phyloP scores from a whole-genome alignment of 2,888 invertebrate species.

The Eucera pruinosa region DNA sequence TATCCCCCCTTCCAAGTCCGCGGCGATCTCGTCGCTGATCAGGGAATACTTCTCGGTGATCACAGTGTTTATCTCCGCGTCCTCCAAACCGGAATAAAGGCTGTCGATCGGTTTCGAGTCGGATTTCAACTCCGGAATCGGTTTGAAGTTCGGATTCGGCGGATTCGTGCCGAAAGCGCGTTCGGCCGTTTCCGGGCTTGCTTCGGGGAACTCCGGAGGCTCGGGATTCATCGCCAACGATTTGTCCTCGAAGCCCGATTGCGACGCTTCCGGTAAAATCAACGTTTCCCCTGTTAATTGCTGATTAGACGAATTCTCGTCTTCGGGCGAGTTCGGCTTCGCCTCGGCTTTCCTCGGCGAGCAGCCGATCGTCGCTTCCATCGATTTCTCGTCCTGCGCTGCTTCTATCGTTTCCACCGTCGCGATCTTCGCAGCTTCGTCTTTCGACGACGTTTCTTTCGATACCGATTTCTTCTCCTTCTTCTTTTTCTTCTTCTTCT shows the following conservation, averaged over 20 bases:
- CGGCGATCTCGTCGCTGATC: constrained; percentile 69
- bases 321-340: too few species aligned
- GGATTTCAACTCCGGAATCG: constrained; percentile 78
- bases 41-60: constrained; percentile 77
- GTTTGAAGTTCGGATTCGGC: constrained; percentile 82
- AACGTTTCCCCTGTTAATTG: too few species aligned
- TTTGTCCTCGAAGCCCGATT: constrained; percentile 81
- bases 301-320: too few species aligned
- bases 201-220: constrained; percentile 75
- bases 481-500: constrained; percentile 86
- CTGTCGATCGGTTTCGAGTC: constrained; percentile 80
- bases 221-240: constrained; percentile 81
- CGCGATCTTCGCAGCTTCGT: too few species aligned
- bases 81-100: constrained; percentile 81
- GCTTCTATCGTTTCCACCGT: constrained; percentile 40
- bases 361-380: too few species aligned
- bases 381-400: constrained; percentile 71
- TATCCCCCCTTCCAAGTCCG: constrained; percentile 66
- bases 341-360: too few species aligned
- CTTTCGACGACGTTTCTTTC: constrained; percentile 75
- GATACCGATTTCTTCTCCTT: constrained; percentile 80
- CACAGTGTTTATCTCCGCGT: constrained; percentile 77
- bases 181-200: constrained; percentile 62
- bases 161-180: constrained; percentile 78
- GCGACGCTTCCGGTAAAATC: too few species aligned